Base-by-base conservation (phyloP, 1,140 invertebrate species). In the Anoplolepis gracilipes region DNA sequence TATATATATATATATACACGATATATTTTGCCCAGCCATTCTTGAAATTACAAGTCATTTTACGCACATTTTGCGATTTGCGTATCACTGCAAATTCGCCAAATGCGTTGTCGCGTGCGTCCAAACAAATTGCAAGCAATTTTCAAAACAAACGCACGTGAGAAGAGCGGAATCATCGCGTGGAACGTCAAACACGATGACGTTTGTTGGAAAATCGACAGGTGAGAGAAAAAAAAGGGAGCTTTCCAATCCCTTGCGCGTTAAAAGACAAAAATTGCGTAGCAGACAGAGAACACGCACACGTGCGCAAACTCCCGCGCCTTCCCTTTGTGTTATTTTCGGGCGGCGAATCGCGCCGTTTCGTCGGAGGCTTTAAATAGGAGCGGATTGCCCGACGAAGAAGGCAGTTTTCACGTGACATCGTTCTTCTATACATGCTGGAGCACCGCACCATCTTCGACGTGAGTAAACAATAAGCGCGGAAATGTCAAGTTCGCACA, bases 281-380 rank as follows among this genome's bases (percentile, higher is more conserved):
- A 89, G 88, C 76, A 81, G 81, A 65, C 81, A 33, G 59, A 33
- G 73, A 46, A 82, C 46, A 42, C 42, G 11, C 11, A 46, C 30
- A 61, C 72, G 69, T 88, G 92, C 90, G 91, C 91, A 88, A 86
- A 79, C 90, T 91, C 92, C 70, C 90, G 88, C 90, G 82, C 87
- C 90, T 36, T 92, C 93, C 90, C 94, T 94, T 94, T 95, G 94
- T 95, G 94, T 95, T 95, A 95, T 95, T 95, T 95, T 94, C 91
- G 93, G 77, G 92, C 90, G 86, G 86, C 57, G 88, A 91, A 91
- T 92, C 90, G 82, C 88, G 82, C 87, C 75, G 92, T 92, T 88
- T 81, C 42, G 30, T 42, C 81, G 81, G 62, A 95, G 90, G 93
- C 94, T 95, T 95, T 95, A 95, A 95, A 95, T 95, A 95, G 94